These are phyloP conservation scores for Acanthopleura granulata DNA, from an alignment of 2,888 invertebrate genomes.

Conservation along the genomic window DNA sequence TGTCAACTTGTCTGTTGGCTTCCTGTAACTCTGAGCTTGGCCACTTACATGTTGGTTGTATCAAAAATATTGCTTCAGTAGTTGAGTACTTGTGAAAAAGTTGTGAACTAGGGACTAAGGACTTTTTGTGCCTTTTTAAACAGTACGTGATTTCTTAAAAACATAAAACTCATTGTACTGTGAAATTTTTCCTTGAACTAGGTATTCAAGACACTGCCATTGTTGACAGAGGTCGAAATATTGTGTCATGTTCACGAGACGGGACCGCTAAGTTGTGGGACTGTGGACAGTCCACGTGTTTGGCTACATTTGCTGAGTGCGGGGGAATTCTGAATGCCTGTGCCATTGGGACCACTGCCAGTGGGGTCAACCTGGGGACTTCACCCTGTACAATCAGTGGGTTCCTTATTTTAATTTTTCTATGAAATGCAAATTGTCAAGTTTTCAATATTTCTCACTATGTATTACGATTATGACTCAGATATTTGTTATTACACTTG, in stretches of 20 bases:
- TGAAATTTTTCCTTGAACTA: constrained; percentile 36
- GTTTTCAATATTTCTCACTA: background rate
- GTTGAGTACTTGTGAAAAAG: too few relatives aligned
- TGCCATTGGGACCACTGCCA: constrained; percentile 69
- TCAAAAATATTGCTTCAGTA: too few relatives aligned
- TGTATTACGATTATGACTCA: background rate
- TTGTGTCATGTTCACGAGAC: constrained; percentile 80
- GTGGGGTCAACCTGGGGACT: constrained; percentile 60
- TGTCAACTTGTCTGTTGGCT: too few relatives aligned
- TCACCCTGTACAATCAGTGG: constrained; percentile 32
- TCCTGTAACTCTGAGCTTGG: too few relatives aligned
- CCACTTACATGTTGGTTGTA: too few relatives aligned
- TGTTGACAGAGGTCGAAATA: constrained; percentile 79
- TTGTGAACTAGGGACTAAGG: too few relatives aligned
- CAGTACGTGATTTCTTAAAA: too few relatives aligned
- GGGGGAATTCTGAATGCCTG: constrained; percentile 76
- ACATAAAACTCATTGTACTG: too few relatives aligned
- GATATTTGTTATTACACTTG: too few relatives aligned
- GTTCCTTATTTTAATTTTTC: background rate
- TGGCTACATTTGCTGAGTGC: constrained; percentile 73
- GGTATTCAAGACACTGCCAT: constrained; percentile 77
- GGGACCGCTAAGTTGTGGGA: constrained; percentile 80
- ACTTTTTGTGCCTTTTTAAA: too few relatives aligned
- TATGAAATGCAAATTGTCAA: too few relatives aligned
- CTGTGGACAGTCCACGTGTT: constrained; percentile 76